Base-by-base conservation (phyloP, 2,113 vertebrate genomes). In the Stigmatopora argus region DNA sequence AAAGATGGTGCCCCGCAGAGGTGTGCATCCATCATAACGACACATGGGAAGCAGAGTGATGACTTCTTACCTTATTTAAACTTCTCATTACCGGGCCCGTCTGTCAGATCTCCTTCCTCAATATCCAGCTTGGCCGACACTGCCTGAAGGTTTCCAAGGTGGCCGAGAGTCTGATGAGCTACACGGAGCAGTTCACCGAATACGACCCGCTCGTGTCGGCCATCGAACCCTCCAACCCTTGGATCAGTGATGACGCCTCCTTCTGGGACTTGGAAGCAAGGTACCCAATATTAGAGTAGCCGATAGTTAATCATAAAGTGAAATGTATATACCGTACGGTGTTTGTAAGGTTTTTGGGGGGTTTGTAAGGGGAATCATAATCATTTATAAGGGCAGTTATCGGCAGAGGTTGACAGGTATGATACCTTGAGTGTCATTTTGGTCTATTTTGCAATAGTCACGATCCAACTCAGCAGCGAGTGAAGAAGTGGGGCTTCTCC, bases 131-230 rank as follows among this genome's bases (percentile, higher is more conserved):
- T 84, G 96, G 97, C 85, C 92, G 96, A 81, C 96, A 98, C 85
- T 95, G 95, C 88, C 92, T 98, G 93, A 98, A 97, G 90, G 96
- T 98, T 90, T 98, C 96, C 82, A 98, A 98, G 92, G 95, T 98
- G 84, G 95, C 96, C 49, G 96, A 98, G 92, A 95, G 96, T 80
- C 90, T 98, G 85, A 96, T 97, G 83, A 77, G 89, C 73, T 97
- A 94, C 89, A 93, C 94, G 0, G 95, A 98, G 71, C 96, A 98
- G 79, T 97, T 98, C 62, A 71, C 91, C 85, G 95, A 98, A 48
- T 98, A 97, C 3, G 95, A 98, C 74, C 93, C 94, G 38, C 92
- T 97, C 45, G 88, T 94, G 83, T 92, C 92, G 2, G 82, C 90
- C n/a, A 79, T 89, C 7, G 95, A 98, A 71, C 94, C 95, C n/a